These are phyloP conservation scores for Microhierax caerulescens DNA, from an alignment of 2,797 vertebrate species.

Conservation along the genomic window DNA sequence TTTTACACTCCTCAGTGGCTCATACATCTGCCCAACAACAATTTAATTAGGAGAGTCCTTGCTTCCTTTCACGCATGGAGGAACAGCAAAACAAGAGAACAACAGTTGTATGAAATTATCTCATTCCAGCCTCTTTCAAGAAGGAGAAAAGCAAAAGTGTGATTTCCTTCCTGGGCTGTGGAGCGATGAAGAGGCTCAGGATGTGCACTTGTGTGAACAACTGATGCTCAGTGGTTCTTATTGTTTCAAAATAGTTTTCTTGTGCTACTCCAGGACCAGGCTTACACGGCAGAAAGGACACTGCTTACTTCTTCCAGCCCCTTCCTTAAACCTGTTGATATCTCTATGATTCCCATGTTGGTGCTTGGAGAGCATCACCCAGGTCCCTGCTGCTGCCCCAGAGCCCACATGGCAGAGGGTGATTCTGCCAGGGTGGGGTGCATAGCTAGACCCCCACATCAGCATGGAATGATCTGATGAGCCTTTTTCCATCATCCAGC, in stretches of 20 bases:
- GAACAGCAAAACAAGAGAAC: not conserved
- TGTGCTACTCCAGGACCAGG: not conserved
- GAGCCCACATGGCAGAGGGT: no score
- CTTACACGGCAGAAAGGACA: not conserved
- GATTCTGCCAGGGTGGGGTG: rapidly evolving
- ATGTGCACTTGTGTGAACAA: not conserved
- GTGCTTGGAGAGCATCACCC: not conserved
- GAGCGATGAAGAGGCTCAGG: not conserved
- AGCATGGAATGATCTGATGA: rapidly evolving
- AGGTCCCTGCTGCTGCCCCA: not conserved
- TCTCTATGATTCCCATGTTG: rapidly evolving
- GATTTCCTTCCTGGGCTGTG: not conserved
- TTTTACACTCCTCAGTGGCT: not conserved
- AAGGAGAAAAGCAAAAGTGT: not conserved
- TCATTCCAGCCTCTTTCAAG: not conserved
- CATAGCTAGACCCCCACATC: not conserved
- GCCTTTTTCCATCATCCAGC: not conserved
- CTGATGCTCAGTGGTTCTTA: not conserved
- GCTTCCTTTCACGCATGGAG: not conserved
- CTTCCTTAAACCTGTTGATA: not conserved
- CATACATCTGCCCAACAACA: not conserved
- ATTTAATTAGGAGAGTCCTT: not conserved
- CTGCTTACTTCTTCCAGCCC: not conserved
- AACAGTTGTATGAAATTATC: not conserved
- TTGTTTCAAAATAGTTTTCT: not conserved